phyloP scores from a whole-genome alignment of 2,797 vertebrate genomes.

The Antennarius maculatus region DNA sequence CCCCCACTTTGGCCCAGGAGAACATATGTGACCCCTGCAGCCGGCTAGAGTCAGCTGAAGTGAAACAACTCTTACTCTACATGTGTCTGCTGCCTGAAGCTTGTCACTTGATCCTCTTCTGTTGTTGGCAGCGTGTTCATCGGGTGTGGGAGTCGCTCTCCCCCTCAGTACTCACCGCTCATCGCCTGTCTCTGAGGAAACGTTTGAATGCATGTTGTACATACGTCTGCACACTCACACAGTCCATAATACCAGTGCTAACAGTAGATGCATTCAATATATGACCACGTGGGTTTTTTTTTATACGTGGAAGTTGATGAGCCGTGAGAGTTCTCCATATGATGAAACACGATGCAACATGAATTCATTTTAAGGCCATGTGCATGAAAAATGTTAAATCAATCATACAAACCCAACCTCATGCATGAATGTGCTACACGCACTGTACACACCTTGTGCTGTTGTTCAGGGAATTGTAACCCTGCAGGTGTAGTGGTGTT shows the following conservation, averaged over 20 bases:
- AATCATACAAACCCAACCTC: slow-evolving; percentile 6
- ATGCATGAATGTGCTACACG: slow-evolving; percentile 5
- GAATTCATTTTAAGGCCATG: slow-evolving; percentile 3
- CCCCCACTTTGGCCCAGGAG: slow-evolving; percentile 14
- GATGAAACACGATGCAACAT: not conserved
- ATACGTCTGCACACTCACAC: not conserved
- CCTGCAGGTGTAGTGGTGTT: slow-evolving; percentile 59
- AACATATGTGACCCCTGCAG: slow-evolving; percentile 47
- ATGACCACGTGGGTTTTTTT: slow-evolving; percentile 1
- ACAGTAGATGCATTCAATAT: not conserved
- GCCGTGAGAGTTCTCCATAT: not conserved
- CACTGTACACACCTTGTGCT: not conserved
- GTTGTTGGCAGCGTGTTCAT: slow-evolving; percentile 42
- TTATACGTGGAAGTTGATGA: too few relatives aligned
- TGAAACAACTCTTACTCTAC: not conserved
- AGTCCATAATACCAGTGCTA: not conserved
- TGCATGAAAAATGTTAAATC: slow-evolving; percentile 19
- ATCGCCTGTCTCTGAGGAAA: slow-evolving; percentile 35
- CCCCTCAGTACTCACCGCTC: slow-evolving; percentile 48
- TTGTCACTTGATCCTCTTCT: slow-evolving; percentile 64
- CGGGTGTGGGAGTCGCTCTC: slow-evolving; percentile 55
- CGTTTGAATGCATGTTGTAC: slow-evolving; percentile 10
- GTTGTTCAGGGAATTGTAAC: slow-evolving; percentile 42
- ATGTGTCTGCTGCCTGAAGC: slow-evolving; percentile 33
- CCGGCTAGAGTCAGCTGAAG: slow-evolving; percentile 22